Evolutionary conservation across 2,888 invertebrate genomes (phyloP), one percentile per base, ranked within the genome.

Genomic region (Heliconius erato): DNA sequence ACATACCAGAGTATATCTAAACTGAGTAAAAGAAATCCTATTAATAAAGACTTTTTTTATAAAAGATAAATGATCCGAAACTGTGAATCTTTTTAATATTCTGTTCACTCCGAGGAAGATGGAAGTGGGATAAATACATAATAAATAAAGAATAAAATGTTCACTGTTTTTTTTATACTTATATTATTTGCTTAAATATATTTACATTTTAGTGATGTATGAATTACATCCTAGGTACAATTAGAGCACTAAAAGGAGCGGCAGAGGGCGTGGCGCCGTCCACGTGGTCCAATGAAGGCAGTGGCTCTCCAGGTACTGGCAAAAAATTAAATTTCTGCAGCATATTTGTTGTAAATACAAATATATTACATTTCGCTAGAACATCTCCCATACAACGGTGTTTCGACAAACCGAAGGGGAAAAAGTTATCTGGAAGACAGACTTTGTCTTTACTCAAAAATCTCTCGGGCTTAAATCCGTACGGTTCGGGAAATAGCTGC

Each of bases 321-420:
- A 96, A 91, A 88, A 98, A 97, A 7, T 96, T 96, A 87, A 98
- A 98, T 87, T 96, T 96, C 91, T 98, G 98, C 86, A 98, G 93
- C 86, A 98, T 93, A 0, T 97, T 96, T 0, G 98, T 97, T 0
- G 97, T 97, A 88, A 98, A 98, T 59, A 98, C 91, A 89, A 98
- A 98, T 79, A 98, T 96, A 88, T 98, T 98, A 87, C 98, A 98
- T 88, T 97, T 97, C 0, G 98, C 98, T n/a, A 96, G 87, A 0
- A 94, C 91, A 89, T 98, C 98, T 0, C 98, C 98, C 97, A 98
- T 97, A 89, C 98, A 98, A 79, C 98, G 97, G 89, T 97, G 98
- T 87, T 97, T 97, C 0, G 98, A 98, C 79, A 97, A 93, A 26
- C 98, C 98, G 88, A 98, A 98, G 0, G 98, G 98, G 86, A 98